Evolutionary conservation across 2,113 vertebrate genomes (phyloP).

Genomic region (Pampusana beccarii): DNA sequence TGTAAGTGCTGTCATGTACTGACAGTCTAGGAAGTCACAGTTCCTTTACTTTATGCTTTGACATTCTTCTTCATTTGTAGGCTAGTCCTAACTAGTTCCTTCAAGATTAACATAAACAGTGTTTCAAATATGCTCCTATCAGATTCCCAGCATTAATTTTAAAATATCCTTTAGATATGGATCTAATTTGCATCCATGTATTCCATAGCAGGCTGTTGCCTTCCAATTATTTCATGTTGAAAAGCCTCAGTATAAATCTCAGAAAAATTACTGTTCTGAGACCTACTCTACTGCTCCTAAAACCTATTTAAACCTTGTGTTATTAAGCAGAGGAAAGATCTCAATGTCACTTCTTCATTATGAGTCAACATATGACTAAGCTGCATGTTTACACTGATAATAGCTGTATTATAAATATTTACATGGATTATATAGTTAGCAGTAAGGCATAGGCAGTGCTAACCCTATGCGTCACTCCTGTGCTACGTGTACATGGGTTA

Average conservation of each 20-base stretch:
- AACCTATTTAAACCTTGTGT: not conserved
- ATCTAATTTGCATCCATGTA: conserved; percentile 38
- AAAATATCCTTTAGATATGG: conserved; percentile 27
- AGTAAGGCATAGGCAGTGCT: conserved; percentile 11
- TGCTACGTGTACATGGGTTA: not conserved
- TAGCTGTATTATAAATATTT: conserved; percentile 55
- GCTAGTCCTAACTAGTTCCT: conserved; percentile 38
- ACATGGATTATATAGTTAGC: conserved; percentile 55
- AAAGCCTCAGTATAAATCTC: not conserved
- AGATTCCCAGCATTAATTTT: conserved; percentile 47
- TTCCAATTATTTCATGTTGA: not conserved
- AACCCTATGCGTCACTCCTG: not conserved
- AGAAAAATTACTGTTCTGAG: not conserved
- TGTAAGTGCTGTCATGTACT: not conserved
- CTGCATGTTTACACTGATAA: conserved; percentile 53
- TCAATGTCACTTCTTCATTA: conserved; percentile 52
- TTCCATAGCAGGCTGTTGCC: not conserved
- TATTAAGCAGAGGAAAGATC: not conserved
- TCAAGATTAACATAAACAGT: conserved; percentile 28
- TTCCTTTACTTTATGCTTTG: not conserved
- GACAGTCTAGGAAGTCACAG: not conserved
- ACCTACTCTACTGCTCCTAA: not conserved
- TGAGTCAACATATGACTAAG: conserved; percentile 22
- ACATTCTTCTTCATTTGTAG: not conserved
- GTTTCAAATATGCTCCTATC: conserved; percentile 24